phyloP scores from a whole-genome alignment of 2,888 invertebrate genomes.

The Caenorhabditis sp. region DNA sequence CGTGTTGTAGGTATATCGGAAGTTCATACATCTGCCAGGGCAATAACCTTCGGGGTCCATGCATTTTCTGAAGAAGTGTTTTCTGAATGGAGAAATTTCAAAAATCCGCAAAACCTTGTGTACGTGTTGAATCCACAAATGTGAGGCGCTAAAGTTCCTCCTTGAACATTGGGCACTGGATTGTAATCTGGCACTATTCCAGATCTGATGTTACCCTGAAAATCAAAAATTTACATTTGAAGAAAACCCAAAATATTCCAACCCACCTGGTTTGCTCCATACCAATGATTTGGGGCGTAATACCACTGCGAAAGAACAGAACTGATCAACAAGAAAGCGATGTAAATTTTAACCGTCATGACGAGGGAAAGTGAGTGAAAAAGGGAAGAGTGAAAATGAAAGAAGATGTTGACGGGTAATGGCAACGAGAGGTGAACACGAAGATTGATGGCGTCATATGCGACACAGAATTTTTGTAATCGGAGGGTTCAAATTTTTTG shows the following conservation, averaged over 20 bases:
- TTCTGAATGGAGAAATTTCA: background rate
- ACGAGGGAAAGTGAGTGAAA: slow-evolving; percentile 5
- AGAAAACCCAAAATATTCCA: too few species aligned
- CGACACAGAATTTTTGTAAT: slow-evolving; percentile 52
- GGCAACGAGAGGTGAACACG: slow-evolving; percentile 43
- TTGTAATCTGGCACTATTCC: slow-evolving; percentile 71
- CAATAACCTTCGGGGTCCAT: slow-evolving; percentile 77
- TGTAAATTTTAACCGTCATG: slow-evolving; percentile 50
- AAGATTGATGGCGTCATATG: slow-evolving; percentile 56
- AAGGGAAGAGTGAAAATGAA: background rate
- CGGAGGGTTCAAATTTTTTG: slow-evolving; percentile 34
- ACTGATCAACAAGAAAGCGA: slow-evolving; percentile 32
- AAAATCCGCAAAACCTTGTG: slow-evolving; percentile 63
- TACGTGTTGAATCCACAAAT: slow-evolving; percentile 79
- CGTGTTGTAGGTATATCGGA: slow-evolving; percentile 78
- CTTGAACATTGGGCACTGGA: slow-evolving; percentile 63
- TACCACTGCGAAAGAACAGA: slow-evolving; percentile 62
- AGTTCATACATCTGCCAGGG: slow-evolving; percentile 79
- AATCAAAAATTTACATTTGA: background rate
- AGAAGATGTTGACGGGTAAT: slow-evolving; percentile 22
- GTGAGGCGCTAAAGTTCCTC: slow-evolving; percentile 73
- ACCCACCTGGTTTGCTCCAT: slow-evolving; percentile 76
- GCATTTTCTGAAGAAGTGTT: slow-evolving; percentile 67
- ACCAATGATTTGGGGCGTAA: slow-evolving; percentile 76
- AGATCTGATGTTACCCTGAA: slow-evolving; percentile 70